A percentile compares a stretch with the other conserved stretches of the same genome.
phyloP scores from a whole-genome alignment of 2,888 invertebrate species.

The Siphlonurus alternatus region DNA sequence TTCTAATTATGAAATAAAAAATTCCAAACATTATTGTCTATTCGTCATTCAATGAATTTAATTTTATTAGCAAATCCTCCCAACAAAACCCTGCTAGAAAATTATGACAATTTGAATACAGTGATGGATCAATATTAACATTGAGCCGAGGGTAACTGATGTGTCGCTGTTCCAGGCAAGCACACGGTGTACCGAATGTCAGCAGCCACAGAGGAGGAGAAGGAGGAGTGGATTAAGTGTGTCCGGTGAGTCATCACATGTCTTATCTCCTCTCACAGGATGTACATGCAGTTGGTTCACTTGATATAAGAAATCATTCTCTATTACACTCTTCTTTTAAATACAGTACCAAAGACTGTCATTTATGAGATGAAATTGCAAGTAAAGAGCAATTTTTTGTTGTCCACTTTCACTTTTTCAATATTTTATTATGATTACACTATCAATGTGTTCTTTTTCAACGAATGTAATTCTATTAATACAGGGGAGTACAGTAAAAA shows the following conservation, averaged over 20 bases:
- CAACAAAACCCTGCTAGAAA: too few relatives aligned
- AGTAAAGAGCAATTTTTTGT: background rate
- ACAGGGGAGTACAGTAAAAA: too few relatives aligned
- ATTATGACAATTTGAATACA: too few relatives aligned
- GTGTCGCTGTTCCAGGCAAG: conserved; percentile 34
- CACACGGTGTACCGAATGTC: conserved; percentile 85
- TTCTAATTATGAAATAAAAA: too few relatives aligned
- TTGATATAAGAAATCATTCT: too few relatives aligned
- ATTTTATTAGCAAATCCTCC: too few relatives aligned
- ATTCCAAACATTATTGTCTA: too few relatives aligned
- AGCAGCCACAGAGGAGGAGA: conserved; percentile 84
- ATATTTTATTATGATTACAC: background rate
- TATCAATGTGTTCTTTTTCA: background rate
- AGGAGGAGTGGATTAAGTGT: conserved; percentile 92
- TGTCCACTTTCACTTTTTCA: background rate
- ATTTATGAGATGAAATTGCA: background rate
- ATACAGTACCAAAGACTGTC: background rate
- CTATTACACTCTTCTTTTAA: background rate
- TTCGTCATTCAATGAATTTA: too few relatives aligned
- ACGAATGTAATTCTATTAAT: background rate
- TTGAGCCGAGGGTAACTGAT: background rate
- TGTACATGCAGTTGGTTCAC: background rate
- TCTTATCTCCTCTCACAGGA: background rate
- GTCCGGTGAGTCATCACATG: conserved; percentile 32
- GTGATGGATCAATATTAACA: too few relatives aligned